Percentiles rank a stretch among this genome's conserved stretches.
Conservation (phyloP, 2,113 vertebrate genomes). For the Zosterops hypoxanthus region DNA sequence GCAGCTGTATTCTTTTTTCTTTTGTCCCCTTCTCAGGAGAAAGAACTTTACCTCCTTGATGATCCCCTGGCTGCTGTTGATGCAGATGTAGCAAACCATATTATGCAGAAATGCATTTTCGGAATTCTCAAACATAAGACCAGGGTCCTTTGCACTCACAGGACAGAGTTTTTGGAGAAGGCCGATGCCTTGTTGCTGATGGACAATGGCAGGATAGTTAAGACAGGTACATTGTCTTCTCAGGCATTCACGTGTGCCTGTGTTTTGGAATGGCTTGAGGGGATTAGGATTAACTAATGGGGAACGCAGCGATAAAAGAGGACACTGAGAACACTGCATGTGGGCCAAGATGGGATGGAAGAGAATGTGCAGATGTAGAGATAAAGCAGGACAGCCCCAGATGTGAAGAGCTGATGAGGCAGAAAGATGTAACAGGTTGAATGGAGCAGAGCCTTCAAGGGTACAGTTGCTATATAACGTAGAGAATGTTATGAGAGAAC, state of each 20-base stretch:
- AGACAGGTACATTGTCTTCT: slow-evolving; percentile 76
- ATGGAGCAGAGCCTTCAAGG: neutral
- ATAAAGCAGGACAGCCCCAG: neutral
- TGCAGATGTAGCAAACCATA: slow-evolving; percentile 87
- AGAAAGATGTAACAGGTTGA: neutral
- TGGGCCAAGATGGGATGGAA: neutral
- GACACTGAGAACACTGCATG: neutral
- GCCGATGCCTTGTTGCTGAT: slow-evolving; percentile 87
- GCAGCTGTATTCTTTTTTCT: neutral
- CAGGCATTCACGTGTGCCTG: neutral
- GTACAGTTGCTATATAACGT: neutral
- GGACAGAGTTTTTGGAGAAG: slow-evolving; percentile 85
- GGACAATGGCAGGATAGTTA: slow-evolving; percentile 85
- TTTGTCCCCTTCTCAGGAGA: slow-evolving; percentile 78
- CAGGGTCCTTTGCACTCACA: slow-evolving; percentile 93
- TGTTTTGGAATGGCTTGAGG: neutral
- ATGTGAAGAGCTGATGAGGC: neutral
- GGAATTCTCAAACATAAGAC: slow-evolving; percentile 86
- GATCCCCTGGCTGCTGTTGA: slow-evolving; percentile 96
- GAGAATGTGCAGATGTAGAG: neutral
- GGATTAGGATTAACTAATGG: neutral
- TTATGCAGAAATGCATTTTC: slow-evolving; percentile 89
- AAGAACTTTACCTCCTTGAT: slow-evolving; percentile 93
- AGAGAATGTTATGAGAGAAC: neutral
- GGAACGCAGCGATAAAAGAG: neutral